Base-by-base conservation (phyloP, 2,113 vertebrate species). In the Corythoichthys haematopterus region DNA sequence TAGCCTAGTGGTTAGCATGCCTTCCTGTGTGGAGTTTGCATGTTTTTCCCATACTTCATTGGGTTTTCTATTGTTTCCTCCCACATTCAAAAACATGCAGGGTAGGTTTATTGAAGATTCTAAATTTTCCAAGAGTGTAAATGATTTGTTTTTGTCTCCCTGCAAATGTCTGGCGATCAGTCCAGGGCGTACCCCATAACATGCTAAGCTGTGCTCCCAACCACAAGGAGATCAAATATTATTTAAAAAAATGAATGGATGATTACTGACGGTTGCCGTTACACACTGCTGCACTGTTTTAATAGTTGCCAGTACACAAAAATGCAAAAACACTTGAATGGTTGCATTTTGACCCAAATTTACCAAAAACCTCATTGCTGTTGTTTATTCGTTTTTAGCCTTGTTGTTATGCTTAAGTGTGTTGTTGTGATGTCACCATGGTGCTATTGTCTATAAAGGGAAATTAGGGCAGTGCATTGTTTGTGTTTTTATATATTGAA, bases 391-490 rank as follows among this genome's bases (percentile, higher is more conserved):
- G 79, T 35, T 85, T 56, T 72, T 70, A 65, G 38, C 59, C 40
- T 20, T 7, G 4, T 61, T 61, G 60, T 62, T 62, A 45, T 46
- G 6, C 15, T 60, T 60, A 40, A 38, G 38, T 61, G 37, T 61
- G 40, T 61, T 38, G 74, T 85, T 70, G 72, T 70, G 33, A 36
- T 56, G 53, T 88, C 77, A 79, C 77, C 77, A 63, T 51, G 89
- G 90, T 92, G 90, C 88, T 91, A 89, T 37, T 76, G 45, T 82
- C 72, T 76, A 76, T 69, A 78, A 80, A 83, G 63, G 87, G 85
- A 82, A 82, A 83, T 65, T 72, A 79, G 84, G 85, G 66, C 77
- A 81, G 71, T 85, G 70, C 71, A 78, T 85, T 83, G 71, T 72
- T 55, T 65, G 76, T 64, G 64, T 68, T 62, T 78, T 80, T 77